Evolutionary conservation across 2,888 invertebrate species (phyloP), one percentile per base, ranked within the genome.

Genomic region (Acanthococcus lagerstroemiae): DNA sequence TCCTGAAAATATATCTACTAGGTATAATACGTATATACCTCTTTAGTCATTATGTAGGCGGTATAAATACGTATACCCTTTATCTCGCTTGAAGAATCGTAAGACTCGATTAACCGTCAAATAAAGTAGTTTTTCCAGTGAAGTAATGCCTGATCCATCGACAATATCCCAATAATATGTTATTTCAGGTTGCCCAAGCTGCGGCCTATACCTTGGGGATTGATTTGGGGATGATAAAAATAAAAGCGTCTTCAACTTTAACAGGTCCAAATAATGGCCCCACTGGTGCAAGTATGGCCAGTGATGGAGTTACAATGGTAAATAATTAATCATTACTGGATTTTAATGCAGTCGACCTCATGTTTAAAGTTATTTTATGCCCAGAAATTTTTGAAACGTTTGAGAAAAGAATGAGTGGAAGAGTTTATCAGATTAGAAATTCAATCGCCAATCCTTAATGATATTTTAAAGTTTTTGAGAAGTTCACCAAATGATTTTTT

Each of bases 121-220:
- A n/a, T n/a, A n/a, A n/a, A n/a, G n/a, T n/a, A n/a, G n/a, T n/a
- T n/a, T n/a, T n/a, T n/a, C n/a, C n/a, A n/a, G n/a, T n/a, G n/a
- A n/a, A n/a, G n/a, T n/a, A n/a, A n/a, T n/a, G n/a, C n/a, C n/a
- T n/a, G n/a, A n/a, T n/a, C n/a, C n/a, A n/a, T n/a, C n/a, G n/a
- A n/a, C n/a, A n/a, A n/a, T n/a, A n/a, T n/a, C n/a, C n/a, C n/a
- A n/a, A n/a, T n/a, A n/a, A n/a, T n/a, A n/a, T n/a, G 37, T 57
- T 27, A 25, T 69, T 69, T 55, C 67, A 77, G 76, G 76, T 73
- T 3, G 73, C 73, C 15, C 77, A 77, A 72, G 78, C 77, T 17
- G 77, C 76, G 70, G 80, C 80, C 2, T 74, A 77, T 68, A 75
- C 75, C 67, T 71, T 80, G 7, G 77, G 77, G 3, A 76, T 80